Evolutionary conservation across 2,113 vertebrate species (phyloP), one percentile per base, ranked within the genome.

Genomic region (Aramus guarauna): DNA sequence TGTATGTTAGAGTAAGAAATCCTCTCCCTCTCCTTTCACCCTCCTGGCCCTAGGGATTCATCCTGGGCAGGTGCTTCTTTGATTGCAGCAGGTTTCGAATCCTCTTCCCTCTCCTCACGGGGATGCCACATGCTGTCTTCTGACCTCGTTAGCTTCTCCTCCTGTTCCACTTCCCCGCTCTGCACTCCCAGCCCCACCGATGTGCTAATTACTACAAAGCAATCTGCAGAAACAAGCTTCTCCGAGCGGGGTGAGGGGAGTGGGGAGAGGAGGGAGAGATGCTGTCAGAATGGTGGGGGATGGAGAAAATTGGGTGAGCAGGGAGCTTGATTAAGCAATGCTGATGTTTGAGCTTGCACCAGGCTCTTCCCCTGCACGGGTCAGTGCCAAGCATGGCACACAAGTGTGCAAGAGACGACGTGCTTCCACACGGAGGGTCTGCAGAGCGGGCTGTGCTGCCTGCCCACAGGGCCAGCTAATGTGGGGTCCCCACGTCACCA

Each of bases 111-210:
- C 92, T 94, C 79, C 93, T 96, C 4, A 7, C 3, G 4, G 96
- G 82, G 85, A 86, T 95, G 93, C 92, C 92, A 90, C 96, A 95
- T 95, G 97, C 96, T 93, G 96, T 96, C 94, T 95, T 96, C 92
- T 95, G 97, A 96, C 96, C 96, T 97, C 85, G 74, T 97, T 96
- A 96, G 82, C 94, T 96, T 96, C 93, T 96, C 95, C 93, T 97
- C 90, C 93, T 96, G 94, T 95, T 96, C 90, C 91, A 88, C 56
- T 96, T 95, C 77, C 87, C 86, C 0, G n/a, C 77, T 78, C 66
- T 24, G 85, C 69, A 23, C 91, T 87, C 60, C 63, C 91, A 82
- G 90, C 85, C 85, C 78, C 83, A 24, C 9, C n/a, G 4, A 77
- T 56, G 83, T n/a, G 91, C 93, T 96, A 96, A 96, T 96, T 96